A percentile compares a stretch with the other conserved stretches of the same genome.
phyloP scores from a whole-genome alignment of 2,888 invertebrate species.

The Scaptomyza tumidula region DNA sequence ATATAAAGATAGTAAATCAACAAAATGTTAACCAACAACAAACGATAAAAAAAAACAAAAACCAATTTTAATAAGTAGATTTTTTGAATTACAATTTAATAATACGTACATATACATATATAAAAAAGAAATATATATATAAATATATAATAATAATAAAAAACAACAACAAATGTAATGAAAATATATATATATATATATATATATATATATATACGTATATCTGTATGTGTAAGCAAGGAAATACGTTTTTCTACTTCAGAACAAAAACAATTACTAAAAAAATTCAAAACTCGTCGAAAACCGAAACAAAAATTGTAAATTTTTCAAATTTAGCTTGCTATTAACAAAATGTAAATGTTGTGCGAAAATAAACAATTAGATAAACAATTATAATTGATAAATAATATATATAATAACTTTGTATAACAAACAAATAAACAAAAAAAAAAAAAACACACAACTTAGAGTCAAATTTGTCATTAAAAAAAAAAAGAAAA shows the following conservation, averaged over 20 bases:
- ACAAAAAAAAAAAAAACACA: slow-evolving; percentile 17
- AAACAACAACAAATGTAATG: slow-evolving; percentile 20
- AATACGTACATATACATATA: slow-evolving; percentile 44
- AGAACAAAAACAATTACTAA: slow-evolving; percentile 1
- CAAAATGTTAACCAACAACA: slow-evolving; percentile 67
- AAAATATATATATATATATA: not conserved
- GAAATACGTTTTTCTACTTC: slow-evolving; percentile 59
- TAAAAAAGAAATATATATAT: not conserved
- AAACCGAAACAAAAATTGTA: slow-evolving; percentile 57
- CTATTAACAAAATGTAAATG: slow-evolving; percentile 57
- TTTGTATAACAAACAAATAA: slow-evolving; percentile 25
- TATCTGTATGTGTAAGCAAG: not conserved
- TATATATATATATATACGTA: too few relatives aligned
- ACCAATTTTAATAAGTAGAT: slow-evolving; percentile 80
- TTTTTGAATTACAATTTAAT: slow-evolving; percentile 74
- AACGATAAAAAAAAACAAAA: slow-evolving; percentile 40
- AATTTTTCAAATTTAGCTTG: slow-evolving; percentile 61
- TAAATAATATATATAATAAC: slow-evolving; percentile 4
- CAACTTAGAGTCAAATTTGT: slow-evolving; percentile 31
- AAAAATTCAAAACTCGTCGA: not conserved
- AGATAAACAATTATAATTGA: slow-evolving; percentile 29
- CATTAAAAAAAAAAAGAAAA: slow-evolving; percentile 15
- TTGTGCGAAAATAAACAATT: slow-evolving; percentile 52
- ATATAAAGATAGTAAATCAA: slow-evolving; percentile 39
- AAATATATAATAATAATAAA: slow-evolving; percentile 18